Conservation (phyloP, 2,888 invertebrate genomes). For the Isotomurus palustris region DNA sequence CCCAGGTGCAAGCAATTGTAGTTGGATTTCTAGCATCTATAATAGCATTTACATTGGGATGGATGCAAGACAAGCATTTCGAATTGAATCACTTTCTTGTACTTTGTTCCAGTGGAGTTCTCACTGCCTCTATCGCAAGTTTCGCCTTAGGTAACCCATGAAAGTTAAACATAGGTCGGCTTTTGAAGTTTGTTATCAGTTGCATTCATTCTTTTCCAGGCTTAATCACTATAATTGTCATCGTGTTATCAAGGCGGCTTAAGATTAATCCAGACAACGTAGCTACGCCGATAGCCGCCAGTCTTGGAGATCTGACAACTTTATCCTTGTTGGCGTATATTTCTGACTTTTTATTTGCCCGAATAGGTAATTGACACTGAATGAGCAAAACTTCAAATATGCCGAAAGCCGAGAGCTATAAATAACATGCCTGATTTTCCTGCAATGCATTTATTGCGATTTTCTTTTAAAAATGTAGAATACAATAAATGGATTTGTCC, state of each 20-base stretch:
- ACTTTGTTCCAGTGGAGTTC: slow-evolving; percentile 65
- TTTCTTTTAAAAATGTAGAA: no score
- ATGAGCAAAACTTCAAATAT: neutral
- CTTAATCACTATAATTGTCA: slow-evolving; percentile 77
- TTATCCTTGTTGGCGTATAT: slow-evolving; percentile 75
- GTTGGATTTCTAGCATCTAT: slow-evolving; percentile 80
- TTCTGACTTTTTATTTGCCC: slow-evolving; percentile 65
- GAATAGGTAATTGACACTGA: slow-evolving; percentile 57
- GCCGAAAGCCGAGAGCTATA: slow-evolving; percentile 11
- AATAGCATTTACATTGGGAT: slow-evolving; percentile 76
- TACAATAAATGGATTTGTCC: slow-evolving; percentile 65
- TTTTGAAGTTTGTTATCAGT: slow-evolving; percentile 31
- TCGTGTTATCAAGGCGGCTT: slow-evolving; percentile 69
- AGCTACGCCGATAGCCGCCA: slow-evolving; percentile 88
- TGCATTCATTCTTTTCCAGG: slow-evolving; percentile 57
- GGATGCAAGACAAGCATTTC: slow-evolving; percentile 75
- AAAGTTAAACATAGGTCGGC: no score
- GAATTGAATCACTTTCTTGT: slow-evolving; percentile 74
- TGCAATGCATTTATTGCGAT: neutral
- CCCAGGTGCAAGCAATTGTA: slow-evolving; percentile 71
- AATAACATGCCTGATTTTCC: slow-evolving; percentile 16
- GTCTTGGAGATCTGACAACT: slow-evolving; percentile 83
- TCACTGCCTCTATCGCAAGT: slow-evolving; percentile 83
- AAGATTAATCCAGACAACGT: slow-evolving; percentile 89
- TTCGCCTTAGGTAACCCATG: slow-evolving; percentile 69